Evolutionary conservation across 2,888 invertebrate genomes (phyloP).

Genomic region (Clostera curtula): DNA sequence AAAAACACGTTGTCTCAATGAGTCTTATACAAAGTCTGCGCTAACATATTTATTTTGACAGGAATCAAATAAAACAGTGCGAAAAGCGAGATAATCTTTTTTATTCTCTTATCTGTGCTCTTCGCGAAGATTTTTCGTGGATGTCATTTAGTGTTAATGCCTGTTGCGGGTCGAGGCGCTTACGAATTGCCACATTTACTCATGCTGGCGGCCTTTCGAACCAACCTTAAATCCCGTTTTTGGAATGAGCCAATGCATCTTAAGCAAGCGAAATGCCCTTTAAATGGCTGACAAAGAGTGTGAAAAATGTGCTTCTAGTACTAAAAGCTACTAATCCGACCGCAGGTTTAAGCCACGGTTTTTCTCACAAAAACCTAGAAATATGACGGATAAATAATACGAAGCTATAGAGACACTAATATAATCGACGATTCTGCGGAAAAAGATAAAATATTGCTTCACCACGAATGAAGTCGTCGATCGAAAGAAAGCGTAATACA

Average conservation of each 20-base stretch:
- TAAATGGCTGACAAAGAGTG: conserved; percentile 49
- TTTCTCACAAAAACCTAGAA: too few species aligned
- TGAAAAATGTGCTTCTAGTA: conserved; percentile 27
- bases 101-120: conserved; percentile 53
- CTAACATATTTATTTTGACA: conserved; percentile 21
- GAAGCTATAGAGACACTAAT: conserved; percentile 13
- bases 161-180: conserved; percentile 57
- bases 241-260: conserved; percentile 71
- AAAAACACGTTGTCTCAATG: too few species aligned
- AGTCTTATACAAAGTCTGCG: too few species aligned
- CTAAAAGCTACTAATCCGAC: conserved; percentile 24
- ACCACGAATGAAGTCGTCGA: too few species aligned
- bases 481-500: too few species aligned
- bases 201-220: conserved; percentile 43
- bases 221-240: conserved; percentile 61
- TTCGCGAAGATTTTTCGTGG: conserved; percentile 61
- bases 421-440: too few species aligned
- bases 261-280: conserved; percentile 57
- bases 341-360: too few species aligned
- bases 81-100: conserved; percentile 44
- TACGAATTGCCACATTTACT: conserved; percentile 69
- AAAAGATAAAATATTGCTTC: too few species aligned
- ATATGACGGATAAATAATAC: conserved; percentile 17
- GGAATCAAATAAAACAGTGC: conserved; percentile 34
- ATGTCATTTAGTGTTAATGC: conserved; percentile 73